Base-by-base conservation (phyloP, 2,888 invertebrate genomes). In the Priocnemis perturbator region DNA sequence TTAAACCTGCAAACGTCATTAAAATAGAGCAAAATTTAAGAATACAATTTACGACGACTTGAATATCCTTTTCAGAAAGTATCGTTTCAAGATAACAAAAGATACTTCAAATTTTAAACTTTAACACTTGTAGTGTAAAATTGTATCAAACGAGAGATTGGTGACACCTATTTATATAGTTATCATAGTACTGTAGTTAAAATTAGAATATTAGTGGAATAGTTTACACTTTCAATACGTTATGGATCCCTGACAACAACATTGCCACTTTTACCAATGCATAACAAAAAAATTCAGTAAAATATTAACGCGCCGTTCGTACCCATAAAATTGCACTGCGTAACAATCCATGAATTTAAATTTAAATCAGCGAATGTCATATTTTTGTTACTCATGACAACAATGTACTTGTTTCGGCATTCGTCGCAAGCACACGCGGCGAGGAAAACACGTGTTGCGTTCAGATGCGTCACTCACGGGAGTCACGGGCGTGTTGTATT, bases 271-370 rank as follows among this genome's bases (percentile, higher is more conserved):
- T 26, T 26, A 26, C 26, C 7, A 7, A 4, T 26, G 26, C 3
- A 7, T 23, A 7, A 11, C n/a, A 37, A 47, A 47, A 47, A 2
- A n/a, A n/a, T 58, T 4, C 19, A 58, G 4, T 19, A 15, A 20
- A 58, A 20, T 58, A 30, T 45, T 14, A 44, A 15, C 11, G 15
- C 14, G 15, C n/a, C 5, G 37, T 26, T 67, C 87, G 81, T 90
- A 94, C 95, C 95, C 77, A 96, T 91, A 75, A 91, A 91, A 70
- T 90, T 90, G 60, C 94, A 91, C 86, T 95, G 95, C 79, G 93
- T 92, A 26, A 93, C 91, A 15, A 96, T 90, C 96, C 96, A 96
- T 3, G 93, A 90, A 81, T 94, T 93, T 15, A 96, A 88, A 45
- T 93, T 93, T 47, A 94, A 90, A 67, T 91, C 91, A 0, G 89